Evolutionary conservation across 2,888 invertebrate species (phyloP).

Genomic region (Scaptodrosophila latifasciaeformis): DNA sequence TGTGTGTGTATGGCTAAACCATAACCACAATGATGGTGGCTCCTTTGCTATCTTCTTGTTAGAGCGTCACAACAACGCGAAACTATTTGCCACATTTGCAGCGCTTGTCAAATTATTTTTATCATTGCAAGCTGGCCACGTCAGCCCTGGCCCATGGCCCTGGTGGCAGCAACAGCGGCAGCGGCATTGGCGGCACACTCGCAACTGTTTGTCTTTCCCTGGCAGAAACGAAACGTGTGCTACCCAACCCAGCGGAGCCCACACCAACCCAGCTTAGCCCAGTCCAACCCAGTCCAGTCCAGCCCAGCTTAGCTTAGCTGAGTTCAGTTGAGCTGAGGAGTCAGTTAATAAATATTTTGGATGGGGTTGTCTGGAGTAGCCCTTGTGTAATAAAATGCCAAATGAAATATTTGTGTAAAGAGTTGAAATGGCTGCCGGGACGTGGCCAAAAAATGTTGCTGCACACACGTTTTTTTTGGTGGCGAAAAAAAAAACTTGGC

Average conservation of each 20-base stretch:
- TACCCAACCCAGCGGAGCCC: neutral
- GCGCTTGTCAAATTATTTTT: slow-evolving; percentile 43
- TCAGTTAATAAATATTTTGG: neutral
- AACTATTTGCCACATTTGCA: slow-evolving; percentile 43
- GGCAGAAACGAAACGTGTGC: too few relatives aligned
- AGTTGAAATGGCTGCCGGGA: neutral
- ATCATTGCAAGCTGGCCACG: slow-evolving; percentile 14
- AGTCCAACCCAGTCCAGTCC: too few relatives aligned
- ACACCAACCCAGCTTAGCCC: too few relatives aligned
- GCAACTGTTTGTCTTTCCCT: slow-evolving; percentile 1
- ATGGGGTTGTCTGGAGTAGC: neutral
- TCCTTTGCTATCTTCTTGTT: too few relatives aligned
- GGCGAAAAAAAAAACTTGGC: neutral
- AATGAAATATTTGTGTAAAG: neutral
- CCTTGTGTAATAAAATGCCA: neutral
- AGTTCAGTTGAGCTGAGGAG: too few relatives aligned
- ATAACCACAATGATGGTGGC: too few relatives aligned
- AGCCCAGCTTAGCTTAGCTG: too few relatives aligned
- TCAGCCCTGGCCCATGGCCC: too few relatives aligned
- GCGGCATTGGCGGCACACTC: neutral
- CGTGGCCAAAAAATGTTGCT: neutral
- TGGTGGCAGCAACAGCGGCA: neutral
- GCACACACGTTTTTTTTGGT: neutral
- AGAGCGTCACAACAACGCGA: too few relatives aligned
- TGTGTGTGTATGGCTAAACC: too few relatives aligned